A percentile compares a stretch with the other conserved stretches of the same genome.
These are phyloP conservation scores for Schrankia costaestrigalis DNA, from an alignment of 2,888 invertebrate genomes.

Conservation along the genomic window DNA sequence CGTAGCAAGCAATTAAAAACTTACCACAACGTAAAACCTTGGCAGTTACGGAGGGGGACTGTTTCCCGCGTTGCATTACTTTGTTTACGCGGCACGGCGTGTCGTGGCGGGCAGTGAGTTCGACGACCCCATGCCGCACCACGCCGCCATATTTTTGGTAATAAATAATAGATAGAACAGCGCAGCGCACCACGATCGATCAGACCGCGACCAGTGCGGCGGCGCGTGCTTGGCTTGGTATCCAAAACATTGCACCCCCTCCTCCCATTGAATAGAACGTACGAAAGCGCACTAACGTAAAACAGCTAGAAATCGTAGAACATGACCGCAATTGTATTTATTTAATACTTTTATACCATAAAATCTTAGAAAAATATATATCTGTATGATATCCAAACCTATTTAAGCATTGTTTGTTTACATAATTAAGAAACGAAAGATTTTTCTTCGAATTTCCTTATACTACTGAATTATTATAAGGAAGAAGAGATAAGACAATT, in stretches of 20 bases:
- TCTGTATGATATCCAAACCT: too few species aligned
- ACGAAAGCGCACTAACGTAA: constrained; percentile 26
- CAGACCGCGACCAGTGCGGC: constrained; percentile 59
- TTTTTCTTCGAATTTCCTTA: too few species aligned
- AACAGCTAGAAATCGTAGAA: too few species aligned
- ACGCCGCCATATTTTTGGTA: constrained; percentile 75
- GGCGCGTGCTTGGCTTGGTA: constrained; percentile 52
- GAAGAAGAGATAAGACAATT: too few species aligned
- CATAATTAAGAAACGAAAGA: too few species aligned
- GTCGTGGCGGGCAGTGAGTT: constrained; percentile 44
- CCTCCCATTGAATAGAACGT: constrained; percentile 23
- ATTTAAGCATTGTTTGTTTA: too few species aligned
- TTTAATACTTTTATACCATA: too few species aligned
- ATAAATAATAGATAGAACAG: constrained; percentile 74
- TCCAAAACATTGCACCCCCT: constrained; percentile 65
- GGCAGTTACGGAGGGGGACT: constrained; percentile 47
- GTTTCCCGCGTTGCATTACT: constrained; percentile 67
- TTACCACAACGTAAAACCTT: constrained; percentile 20
- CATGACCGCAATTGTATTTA: too few species aligned
- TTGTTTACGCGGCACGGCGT: constrained; percentile 64
- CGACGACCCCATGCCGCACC: constrained; percentile 65
- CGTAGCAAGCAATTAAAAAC: constrained; percentile 16
- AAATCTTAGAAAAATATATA: too few species aligned
- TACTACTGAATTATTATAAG: too few species aligned
- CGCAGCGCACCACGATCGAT: constrained; percentile 71